A percentile compares a stretch with the other conserved stretches of the same genome.
These are phyloP conservation scores for Gymnorhina tibicen DNA, from an alignment of 2,113 vertebrate genomes.

Conservation along the genomic window DNA sequence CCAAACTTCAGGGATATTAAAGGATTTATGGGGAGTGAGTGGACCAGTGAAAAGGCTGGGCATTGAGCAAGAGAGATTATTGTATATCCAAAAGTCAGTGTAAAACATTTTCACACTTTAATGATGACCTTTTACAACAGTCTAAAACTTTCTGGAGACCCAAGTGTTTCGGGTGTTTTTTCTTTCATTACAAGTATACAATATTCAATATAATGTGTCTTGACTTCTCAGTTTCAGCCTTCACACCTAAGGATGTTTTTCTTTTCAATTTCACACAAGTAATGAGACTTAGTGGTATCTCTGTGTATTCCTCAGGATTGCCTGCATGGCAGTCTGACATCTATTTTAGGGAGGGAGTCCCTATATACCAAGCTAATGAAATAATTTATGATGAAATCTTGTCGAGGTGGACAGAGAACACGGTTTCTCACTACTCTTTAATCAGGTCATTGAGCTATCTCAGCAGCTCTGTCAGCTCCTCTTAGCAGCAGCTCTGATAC, in stretches of 20 bases:
- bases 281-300: neutral
- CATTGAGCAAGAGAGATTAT: neutral
- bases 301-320: neutral
- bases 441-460: conserved; percentile 18
- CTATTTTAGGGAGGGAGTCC: neutral
- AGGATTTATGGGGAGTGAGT: neutral
- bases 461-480: conserved; percentile 12
- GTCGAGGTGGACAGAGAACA: neutral
- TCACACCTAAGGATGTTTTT: neutral
- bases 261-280: neutral
- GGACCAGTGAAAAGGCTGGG: neutral
- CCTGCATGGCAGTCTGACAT: neutral
- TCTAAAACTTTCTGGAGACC: neutral
- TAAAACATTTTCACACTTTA: neutral
- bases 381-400: neutral
- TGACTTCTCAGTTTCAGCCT: neutral
- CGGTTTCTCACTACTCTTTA: neutral
- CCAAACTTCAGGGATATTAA: neutral
- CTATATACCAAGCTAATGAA: neutral
- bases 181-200: neutral
- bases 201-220: neutral
- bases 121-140: neutral
- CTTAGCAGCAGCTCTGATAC: neutral
- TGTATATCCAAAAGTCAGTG: neutral
- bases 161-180: neutral